Conservation (phyloP, 2,888 invertebrate species). For the Troides aeacus region DNA sequence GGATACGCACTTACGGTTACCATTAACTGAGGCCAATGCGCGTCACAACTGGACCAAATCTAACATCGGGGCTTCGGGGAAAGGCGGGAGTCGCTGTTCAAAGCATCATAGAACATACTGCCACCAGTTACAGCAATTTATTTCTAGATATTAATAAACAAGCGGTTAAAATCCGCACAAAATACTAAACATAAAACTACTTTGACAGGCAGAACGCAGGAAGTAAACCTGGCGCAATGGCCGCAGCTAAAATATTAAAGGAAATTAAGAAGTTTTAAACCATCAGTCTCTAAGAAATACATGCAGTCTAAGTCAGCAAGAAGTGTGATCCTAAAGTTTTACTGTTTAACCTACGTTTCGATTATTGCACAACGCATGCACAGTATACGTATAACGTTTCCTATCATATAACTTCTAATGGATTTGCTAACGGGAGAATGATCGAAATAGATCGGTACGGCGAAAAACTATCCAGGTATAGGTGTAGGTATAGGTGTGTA, state of each 20-base stretch:
- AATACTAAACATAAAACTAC: constrained; percentile 7
- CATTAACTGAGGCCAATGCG: constrained; percentile 29
- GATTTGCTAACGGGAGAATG: constrained; percentile 49
- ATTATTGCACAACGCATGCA: constrained; percentile 78
- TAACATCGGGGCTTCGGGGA: constrained; percentile 4
- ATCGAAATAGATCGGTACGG: constrained; percentile 32
- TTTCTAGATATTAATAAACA: neutral
- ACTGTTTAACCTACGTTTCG: constrained; percentile 59
- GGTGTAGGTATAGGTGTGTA: too few species aligned
- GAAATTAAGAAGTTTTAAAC: constrained; percentile 39
- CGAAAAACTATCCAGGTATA: neutral
- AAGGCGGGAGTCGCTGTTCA: constrained; percentile 1
- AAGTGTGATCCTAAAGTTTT: constrained; percentile 56
- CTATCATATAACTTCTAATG: constrained; percentile 38
- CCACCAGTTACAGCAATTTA: neutral
- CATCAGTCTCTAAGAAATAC: constrained; percentile 60
- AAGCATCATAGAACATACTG: neutral
- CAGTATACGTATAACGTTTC: constrained; percentile 72
- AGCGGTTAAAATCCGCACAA: constrained; percentile 14
- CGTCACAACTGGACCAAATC: constrained; percentile 17
- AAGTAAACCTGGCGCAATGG: constrained; percentile 28
- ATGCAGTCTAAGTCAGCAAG: constrained; percentile 58
- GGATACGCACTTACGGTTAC: constrained; percentile 37
- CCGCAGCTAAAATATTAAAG: constrained; percentile 41
- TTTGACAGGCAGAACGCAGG: constrained; percentile 7